Base-by-base conservation (phyloP, 2,888 invertebrate genomes). In the Embidobia sp. region DNA sequence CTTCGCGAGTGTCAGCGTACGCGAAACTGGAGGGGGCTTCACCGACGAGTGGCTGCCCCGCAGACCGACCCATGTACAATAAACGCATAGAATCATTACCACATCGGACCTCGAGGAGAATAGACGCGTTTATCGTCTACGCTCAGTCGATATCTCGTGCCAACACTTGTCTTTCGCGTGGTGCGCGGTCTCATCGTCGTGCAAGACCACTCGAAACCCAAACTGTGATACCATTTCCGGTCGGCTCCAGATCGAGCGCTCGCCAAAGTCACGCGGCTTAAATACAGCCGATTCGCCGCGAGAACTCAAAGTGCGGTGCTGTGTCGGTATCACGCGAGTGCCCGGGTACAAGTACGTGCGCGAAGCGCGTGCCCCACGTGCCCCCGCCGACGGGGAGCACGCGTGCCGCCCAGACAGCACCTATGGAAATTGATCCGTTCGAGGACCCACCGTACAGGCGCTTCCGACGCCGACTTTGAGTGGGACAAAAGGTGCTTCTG, bases 91-190 rank as follows among this genome's bases (percentile, higher is more conserved):
- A 85, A 87, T 86, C 89, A 89, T 88, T 89, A 86, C 87, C 85
- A 85, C 86, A 84, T 83, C 85, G 86, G 87, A 89, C 83, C 86
- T 88, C 89, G 89, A 87, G 87, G 86, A 87, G 89, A 85, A 78
- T 82, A 86, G 88, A 88, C 88, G 87, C 82, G 85, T 83, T 85
- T 85, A 81, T 83, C 85, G 84, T 85, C 84, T 81, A 83, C 81
- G 82, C 86, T 86, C 87, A 86, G 87, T 87, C 88, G 86, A 85
- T 86, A 84, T 79, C 82, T 83, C 79, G 81, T 74, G 79, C 72
- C 61, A 63, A 51, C 33, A 70, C 33, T 59, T 53, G 16, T 29
- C 22, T 53, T 44, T 69, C 51, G 77, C 51, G 66, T 66, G 46
- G 66, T 66, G 70, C 37, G 70, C 59, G 49, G 13, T 61, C 22